A percentile compares a stretch with the other conserved stretches of the same genome.
These are phyloP conservation scores for Zelleria hepariella DNA, from an alignment of 2,888 invertebrate genomes.

Conservation along the genomic window DNA sequence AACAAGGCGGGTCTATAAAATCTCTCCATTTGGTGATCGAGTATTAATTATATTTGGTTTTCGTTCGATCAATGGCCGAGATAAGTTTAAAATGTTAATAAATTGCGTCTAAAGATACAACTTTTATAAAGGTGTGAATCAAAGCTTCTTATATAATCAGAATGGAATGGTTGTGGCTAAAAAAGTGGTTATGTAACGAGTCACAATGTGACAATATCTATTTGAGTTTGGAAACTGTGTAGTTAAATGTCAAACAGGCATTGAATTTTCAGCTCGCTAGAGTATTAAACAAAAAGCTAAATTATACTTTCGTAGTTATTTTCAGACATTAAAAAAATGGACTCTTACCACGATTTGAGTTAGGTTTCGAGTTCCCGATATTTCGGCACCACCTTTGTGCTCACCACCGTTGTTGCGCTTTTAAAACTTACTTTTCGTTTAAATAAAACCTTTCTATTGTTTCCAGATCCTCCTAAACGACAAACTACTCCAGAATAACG, in stretches of 20 bases:
- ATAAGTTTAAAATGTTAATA: background rate
- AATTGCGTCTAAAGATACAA: background rate
- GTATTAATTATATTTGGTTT: background rate
- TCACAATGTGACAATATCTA: background rate
- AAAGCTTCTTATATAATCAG: background rate
- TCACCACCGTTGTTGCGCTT: no score
- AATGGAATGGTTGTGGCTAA: background rate
- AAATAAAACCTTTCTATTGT: background rate
- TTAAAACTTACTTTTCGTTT: slow-evolving; percentile 6
- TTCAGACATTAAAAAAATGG: no score
- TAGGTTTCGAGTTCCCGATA: no score
- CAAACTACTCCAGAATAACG: slow-evolving; percentile 79
- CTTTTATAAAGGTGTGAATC: background rate
- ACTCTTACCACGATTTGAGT: no score
- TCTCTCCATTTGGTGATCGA: background rate
- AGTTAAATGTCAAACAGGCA: no score
- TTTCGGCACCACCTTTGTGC: no score
- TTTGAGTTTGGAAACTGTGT: background rate
- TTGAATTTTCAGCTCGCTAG: no score
- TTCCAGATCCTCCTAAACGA: slow-evolving; percentile 84
- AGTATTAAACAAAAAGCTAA: no score
- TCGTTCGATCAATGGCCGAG: background rate
- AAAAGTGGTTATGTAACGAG: background rate
- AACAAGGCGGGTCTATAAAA: background rate
- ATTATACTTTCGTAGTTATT: no score